Conservation (phyloP, 1,140 invertebrate genomes). For the Colletes gigas region DNA sequence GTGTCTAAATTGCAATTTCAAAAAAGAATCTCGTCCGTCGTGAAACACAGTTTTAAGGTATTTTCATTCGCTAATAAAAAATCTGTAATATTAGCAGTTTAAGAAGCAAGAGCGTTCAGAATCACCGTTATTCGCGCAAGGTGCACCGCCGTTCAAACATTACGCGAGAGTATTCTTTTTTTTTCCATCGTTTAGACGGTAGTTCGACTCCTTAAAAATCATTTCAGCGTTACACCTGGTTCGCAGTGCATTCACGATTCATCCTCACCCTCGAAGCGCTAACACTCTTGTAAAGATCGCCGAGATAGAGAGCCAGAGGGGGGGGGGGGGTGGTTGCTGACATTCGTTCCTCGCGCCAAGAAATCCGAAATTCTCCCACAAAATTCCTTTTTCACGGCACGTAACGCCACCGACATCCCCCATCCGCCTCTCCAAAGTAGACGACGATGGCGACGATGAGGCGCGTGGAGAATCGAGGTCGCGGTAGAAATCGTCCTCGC, state of each 20-base stretch:
- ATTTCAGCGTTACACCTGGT: slow-evolving; percentile 22
- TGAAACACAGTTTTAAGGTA: too few species aligned
- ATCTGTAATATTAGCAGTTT: too few species aligned
- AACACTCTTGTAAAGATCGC: slow-evolving; percentile 30
- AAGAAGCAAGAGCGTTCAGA: too few species aligned
- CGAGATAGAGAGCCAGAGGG: neutral
- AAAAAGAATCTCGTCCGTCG: too few species aligned
- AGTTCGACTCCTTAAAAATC: neutral
- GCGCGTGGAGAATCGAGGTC: slow-evolving; percentile 57
- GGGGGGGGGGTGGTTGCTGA: slow-evolving; percentile 38
- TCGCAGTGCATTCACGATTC: slow-evolving; percentile 26
- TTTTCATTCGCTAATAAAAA: too few species aligned
- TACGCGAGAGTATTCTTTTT: too few species aligned
- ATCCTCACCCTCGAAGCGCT: slow-evolving; percentile 11
- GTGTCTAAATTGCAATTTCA: too few species aligned
- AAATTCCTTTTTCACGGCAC: slow-evolving; percentile 66
- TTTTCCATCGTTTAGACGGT: too few species aligned
- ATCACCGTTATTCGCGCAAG: too few species aligned
- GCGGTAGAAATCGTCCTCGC: slow-evolving; percentile 44
- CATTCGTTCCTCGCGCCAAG: slow-evolving; percentile 60
- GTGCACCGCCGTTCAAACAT: too few species aligned
- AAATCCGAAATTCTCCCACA: slow-evolving; percentile 64
- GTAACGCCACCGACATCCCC: slow-evolving; percentile 48
- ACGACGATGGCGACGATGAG: slow-evolving; percentile 49
- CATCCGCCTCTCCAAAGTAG: slow-evolving; percentile 47